Evolutionary conservation across 1,140 invertebrate genomes (phyloP).

Genomic region (Acromyrmex charruanus): DNA sequence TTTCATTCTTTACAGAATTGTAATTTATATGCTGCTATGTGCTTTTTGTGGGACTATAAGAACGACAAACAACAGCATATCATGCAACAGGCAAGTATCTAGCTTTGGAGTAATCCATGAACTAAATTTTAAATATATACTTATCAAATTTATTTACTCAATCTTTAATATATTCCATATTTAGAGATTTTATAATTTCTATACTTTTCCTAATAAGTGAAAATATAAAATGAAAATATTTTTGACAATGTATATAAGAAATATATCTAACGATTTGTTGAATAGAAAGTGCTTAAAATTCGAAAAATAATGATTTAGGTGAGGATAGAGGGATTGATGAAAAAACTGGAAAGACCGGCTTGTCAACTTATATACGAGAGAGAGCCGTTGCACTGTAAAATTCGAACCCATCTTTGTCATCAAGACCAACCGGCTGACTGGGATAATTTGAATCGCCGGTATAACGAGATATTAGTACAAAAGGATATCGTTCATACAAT

Average conservation of each 20-base stretch:
- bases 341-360: constrained; percentile 76
- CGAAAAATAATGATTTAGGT: constrained; percentile 77
- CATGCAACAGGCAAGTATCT: constrained; percentile 81
- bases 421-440: constrained; percentile 84
- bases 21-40: constrained; percentile 81
- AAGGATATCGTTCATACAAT: constrained; percentile 76
- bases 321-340: constrained; percentile 83
- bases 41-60: constrained; percentile 85
- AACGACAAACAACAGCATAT: constrained; percentile 81
- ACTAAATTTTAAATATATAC: background rate
- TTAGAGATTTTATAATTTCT: constrained; percentile 9
- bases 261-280: background rate
- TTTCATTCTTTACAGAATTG: constrained; percentile 34
- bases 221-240: background rate
- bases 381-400: constrained; percentile 85
- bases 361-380: constrained; percentile 83
- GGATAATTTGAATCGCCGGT: constrained; percentile 81
- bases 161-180: background rate
- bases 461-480: constrained; percentile 80
- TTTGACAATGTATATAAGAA: background rate
- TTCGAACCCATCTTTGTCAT: constrained; percentile 84
- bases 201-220: background rate
- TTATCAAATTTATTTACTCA: background rate
- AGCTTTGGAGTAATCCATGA: background rate
- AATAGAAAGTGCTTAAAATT: constrained; percentile 1